Base-by-base conservation (phyloP, 2,888 invertebrate species). In the Kryphioiulus occultus region DNA sequence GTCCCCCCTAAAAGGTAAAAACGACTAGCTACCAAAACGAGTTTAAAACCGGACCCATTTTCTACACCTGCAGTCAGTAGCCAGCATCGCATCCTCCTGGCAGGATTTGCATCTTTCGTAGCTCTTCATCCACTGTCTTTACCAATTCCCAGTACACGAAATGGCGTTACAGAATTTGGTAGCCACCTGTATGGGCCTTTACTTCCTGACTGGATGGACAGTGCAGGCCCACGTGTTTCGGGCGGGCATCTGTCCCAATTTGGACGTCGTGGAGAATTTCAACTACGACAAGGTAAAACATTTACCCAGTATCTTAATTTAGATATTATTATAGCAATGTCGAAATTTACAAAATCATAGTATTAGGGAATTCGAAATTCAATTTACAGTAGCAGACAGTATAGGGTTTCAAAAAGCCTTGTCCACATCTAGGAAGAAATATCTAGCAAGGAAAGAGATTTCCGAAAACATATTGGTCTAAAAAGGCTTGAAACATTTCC, bases 191-290 rank as follows among this genome's bases (percentile, higher is more conserved):
- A n/a, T 59, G 19, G 19, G 19, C n/a, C n/a, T 59, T 59, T 59
- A 59, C 22, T 59, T n/a, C 4, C 3, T 59, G 5, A 59, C 7
- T 59, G 59, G 59, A 59, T n/a, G 4, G n/a, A 59, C n/a, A 19
- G n/a, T 19, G 17, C n/a, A 59, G 17, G 85, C 93, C 7, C 96
- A 96, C 91, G 94, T 95, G 0, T 96, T 96, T 91, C 95, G 95
- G 90, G 92, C 96, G 89, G 96, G 96, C 22, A 92, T 93, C 19
- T 96, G 96, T 90, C 96, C 96, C 0, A 91, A 93, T 12, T 95
- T 96, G 1, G 95, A 96, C 90, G 95, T 96, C 0, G 94, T 95
- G 93, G 92, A 93, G 0, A 94, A 94, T 87, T 96, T 96, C 91
- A 94, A 95, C 88, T 96, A 96, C 95, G 94, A 93, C 89, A 94